Base-by-base conservation (phyloP, 2,113 vertebrate species). In the Morone chrysops region DNA sequence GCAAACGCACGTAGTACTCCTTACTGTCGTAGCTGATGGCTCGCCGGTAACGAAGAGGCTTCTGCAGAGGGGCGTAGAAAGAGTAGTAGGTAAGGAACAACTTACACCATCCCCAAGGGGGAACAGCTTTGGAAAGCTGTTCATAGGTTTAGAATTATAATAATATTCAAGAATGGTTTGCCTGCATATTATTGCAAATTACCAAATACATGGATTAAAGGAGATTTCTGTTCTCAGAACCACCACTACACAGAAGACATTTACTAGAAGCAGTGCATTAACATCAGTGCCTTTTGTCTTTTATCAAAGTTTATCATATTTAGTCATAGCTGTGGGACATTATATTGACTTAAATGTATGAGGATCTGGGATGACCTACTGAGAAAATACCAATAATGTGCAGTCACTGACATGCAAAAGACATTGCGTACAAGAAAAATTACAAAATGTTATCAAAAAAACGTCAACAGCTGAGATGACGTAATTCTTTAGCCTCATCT, bases 1-100 rank as follows among this genome's bases (percentile, higher is more conserved):
- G 96, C 47, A 99, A 84, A 1, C 98, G 96, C 96, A 99, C 95
- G 92, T 98, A 99, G 94, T 99, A 99, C 63, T 99, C 98, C 85
- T 98, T 99, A 86, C 98, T 99, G 95, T 99, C 98, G 0, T 98
- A 98, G 81, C 98, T 99, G 90, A 99, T 77, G 54, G 98, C 98
- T 77, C 98, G 96, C 8, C 98, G 95, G 93, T 99, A 99, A 4
- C 98, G 96, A 80, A 95, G 93, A 12, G 98, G 97, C 92, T 98
- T 99, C 98, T 99, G 94, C 1, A 53, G 8, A 20, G 0, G 11
- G 13, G 9, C 0, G 3, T 3, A 38, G 10, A 31, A 38, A 2
- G 11, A 81, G 16, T 20, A 18, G n/a, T 0, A 11, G 5, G 14
- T 50, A 50, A 80, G 14, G 17, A 43, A 25, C 8, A 63, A 8